Evolutionary conservation across 1,140 invertebrate genomes (phyloP).

Genomic region (Holotrichia oblita): DNA sequence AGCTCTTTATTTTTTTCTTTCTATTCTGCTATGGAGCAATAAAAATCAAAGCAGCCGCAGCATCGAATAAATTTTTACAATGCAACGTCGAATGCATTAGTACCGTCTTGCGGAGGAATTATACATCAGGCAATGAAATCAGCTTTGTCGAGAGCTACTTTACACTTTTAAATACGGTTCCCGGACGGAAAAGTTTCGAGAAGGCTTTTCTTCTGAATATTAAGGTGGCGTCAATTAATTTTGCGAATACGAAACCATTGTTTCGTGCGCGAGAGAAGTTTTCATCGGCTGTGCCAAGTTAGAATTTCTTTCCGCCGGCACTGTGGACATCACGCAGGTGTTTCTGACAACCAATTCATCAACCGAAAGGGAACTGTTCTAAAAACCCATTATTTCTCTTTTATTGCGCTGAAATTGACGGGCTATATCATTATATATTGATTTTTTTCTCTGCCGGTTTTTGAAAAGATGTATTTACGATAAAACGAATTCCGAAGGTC

Average conservation of each 20-base stretch:
- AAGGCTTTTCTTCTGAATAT: not conserved
- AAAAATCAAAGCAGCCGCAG: not conserved
- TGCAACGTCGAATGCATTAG: conserved; percentile 5
- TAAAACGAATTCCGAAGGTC: not conserved
- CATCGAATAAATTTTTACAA: not conserved
- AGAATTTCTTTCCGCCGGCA: not conserved
- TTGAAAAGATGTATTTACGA: not conserved
- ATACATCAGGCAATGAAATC: not conserved
- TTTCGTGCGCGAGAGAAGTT: not conserved
- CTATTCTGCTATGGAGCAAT: not conserved
- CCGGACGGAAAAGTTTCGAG: not conserved
- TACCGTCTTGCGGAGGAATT: too few species aligned
- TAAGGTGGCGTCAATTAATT: conserved; percentile 12
- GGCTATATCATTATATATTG: not conserved
- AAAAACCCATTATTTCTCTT: conserved; percentile 14
- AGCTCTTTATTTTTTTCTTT: too few species aligned
- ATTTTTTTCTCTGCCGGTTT: not conserved
- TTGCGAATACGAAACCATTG: not conserved
- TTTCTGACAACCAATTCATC: conserved; percentile 20
- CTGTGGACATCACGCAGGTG: not conserved
- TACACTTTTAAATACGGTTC: not conserved
- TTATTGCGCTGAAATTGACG: conserved; percentile 20
- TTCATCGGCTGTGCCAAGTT: not conserved
- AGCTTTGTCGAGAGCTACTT: not conserved
- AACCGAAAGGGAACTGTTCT: not conserved